Evolutionary conservation across 2,797 vertebrate species (phyloP).

Genomic region (Coregonus sp.): DNA sequence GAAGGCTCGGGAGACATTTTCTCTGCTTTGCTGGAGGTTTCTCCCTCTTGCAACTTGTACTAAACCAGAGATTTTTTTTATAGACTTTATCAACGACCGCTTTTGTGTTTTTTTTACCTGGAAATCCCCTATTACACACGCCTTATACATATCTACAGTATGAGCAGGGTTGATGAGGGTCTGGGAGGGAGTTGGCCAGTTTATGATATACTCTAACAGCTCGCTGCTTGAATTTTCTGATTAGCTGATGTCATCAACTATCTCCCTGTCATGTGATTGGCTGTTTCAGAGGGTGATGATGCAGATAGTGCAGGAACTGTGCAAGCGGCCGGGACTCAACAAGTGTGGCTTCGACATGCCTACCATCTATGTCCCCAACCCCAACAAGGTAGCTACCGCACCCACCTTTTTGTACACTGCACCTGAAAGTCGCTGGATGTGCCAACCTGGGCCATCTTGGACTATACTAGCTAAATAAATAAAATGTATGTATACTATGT

Average conservation of each 20-base stretch:
- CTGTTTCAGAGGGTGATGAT: slow-evolving; percentile 84
- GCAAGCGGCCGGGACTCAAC: slow-evolving; percentile 85
- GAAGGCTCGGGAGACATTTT: no score
- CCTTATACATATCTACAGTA: no score
- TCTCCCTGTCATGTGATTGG: slow-evolving; percentile 12
- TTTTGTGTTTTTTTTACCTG: no score
- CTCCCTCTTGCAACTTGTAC: no score
- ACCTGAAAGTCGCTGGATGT: background rate
- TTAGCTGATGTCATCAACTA: background rate
- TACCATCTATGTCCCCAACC: slow-evolving; percentile 83
- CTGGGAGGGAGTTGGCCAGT: no score
- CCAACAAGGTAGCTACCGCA: slow-evolving; percentile 74
- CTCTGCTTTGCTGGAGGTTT: no score
- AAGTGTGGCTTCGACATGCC: slow-evolving; percentile 91
- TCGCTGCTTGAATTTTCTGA: background rate
- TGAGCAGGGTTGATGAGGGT: no score
- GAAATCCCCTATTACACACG: no score
- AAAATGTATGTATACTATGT: background rate
- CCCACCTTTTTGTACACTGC: background rate
- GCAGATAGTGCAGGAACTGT: slow-evolving; percentile 89
- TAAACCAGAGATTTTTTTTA: no score
- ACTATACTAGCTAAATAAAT: background rate
- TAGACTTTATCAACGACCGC: no score
- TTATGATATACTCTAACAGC: background rate
- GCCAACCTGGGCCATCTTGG: background rate